A percentile compares a stretch with the other conserved stretches of the same genome.
Evolutionary conservation across 2,888 invertebrate species (phyloP).

Genomic region (Alviniconcha strummeri): DNA sequence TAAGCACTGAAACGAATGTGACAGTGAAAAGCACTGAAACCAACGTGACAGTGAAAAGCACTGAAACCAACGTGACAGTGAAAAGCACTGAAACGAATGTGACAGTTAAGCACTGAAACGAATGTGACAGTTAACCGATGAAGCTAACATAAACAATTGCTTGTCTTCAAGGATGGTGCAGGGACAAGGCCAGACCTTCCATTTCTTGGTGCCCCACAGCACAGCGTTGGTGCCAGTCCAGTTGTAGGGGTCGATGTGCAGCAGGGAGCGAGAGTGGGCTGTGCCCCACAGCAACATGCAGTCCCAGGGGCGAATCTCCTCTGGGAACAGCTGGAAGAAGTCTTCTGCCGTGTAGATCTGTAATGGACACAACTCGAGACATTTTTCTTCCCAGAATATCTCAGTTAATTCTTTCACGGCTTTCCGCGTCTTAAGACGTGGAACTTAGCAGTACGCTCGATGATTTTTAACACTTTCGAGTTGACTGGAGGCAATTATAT

Average conservation of each 20-base stretch:
- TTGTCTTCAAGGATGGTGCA: no score
- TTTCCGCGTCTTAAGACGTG: neutral
- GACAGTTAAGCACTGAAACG: no score
- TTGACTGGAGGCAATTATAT: neutral
- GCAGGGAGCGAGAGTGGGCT: slow-evolving; percentile 64
- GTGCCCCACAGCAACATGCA: slow-evolving; percentile 73
- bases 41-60: no score
- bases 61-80: no score
- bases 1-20: no score
- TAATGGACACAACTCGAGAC: neutral
- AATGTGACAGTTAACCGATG: no score
- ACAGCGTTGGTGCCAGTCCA: slow-evolving; percentile 73
- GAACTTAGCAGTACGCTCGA: neutral
- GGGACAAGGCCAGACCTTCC: slow-evolving; percentile 63
- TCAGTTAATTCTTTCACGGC: neutral
- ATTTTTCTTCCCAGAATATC: no score
- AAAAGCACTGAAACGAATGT: no score
- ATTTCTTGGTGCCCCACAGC: slow-evolving; percentile 67
- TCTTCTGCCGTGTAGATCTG: slow-evolving; percentile 69
- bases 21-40: no score
- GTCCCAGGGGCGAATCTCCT: slow-evolving; percentile 69
- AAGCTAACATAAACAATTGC: no score
- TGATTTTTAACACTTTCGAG: neutral
- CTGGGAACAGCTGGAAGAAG: slow-evolving; percentile 68
- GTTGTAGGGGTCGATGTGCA: slow-evolving; percentile 73